Evolutionary conservation across 1,140 invertebrate species (phyloP), one percentile per base, ranked within the genome.

Genomic region (Zelostemma sp.): DNA sequence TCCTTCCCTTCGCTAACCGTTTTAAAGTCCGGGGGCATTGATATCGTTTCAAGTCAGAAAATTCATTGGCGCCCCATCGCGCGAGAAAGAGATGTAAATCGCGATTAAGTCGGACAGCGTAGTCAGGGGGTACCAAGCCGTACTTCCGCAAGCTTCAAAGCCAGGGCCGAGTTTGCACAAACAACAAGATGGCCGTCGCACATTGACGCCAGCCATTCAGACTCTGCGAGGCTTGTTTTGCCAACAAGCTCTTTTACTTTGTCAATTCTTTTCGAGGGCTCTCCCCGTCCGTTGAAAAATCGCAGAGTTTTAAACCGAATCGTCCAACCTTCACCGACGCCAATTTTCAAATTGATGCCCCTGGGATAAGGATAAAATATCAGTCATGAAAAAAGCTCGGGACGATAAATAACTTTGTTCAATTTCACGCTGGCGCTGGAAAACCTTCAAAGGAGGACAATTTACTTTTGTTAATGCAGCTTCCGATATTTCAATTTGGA

Each of bases 111-210:
- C 63, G 63, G 71, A 69, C 66, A 64, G 56, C 63, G 35, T 66
- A 68, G 65, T 63, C 57, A 66, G 50, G 64, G 62, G 70, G 21
- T 68, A 68, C 62, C 47, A 65, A 51, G 28, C 61, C 61, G 57
- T 72, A 62, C 60, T 72, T 65, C 64, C 64, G 57, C 56, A 60
- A 57, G 61, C 73, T 71, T 74, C 73, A 80, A 74, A 79, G 71
- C 71, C 63, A 78, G 69, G 73, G 72, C 69, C 61, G 73, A 79
- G 77, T 74, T 83, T 83, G 76, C 78, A 81, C 80, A 84, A 84
- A 84, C 82, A 84, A 84, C 81, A 83, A 84, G 74, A 84, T 84
- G 80, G 82, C 80, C 62, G 76, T 73, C 72, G 71, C 63, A 60
- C 66, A 66, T 70, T 76, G 68, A 73, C 75, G 69, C 73, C 72